A percentile compares a stretch with the other conserved stretches of the same genome.
These are phyloP conservation scores for Microcebus murinus DNA, from an alignment of 2,113 vertebrate species.

Conservation along the genomic window DNA sequence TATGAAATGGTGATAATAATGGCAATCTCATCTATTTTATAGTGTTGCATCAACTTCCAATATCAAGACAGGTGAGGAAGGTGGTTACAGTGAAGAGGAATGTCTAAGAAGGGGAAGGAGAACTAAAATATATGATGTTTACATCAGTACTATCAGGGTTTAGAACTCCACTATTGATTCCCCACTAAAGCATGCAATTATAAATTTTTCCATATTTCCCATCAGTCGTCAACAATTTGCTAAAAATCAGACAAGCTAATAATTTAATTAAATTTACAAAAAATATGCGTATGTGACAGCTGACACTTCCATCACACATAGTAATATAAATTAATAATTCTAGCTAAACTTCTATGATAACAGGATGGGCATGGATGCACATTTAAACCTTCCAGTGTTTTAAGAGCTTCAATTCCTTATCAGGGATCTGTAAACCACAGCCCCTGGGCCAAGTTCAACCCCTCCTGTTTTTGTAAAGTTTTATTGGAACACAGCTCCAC, in stretches of 20 bases:
- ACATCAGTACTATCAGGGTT: neutral
- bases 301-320: neutral
- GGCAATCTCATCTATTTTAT: neutral
- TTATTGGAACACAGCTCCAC: neutral
- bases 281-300: neutral
- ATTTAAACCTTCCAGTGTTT: neutral
- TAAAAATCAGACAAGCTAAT: neutral
- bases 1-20: neutral
- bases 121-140: neutral
- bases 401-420: neutral
- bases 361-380: neutral
- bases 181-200: neutral
- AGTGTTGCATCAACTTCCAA: neutral
- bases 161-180: neutral
- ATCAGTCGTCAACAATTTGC: neutral
- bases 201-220: neutral
- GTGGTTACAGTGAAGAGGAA: neutral
- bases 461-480: neutral
- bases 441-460: neutral
- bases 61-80: neutral
- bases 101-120: neutral
- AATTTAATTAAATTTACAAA: neutral
- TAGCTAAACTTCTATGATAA: neutral
- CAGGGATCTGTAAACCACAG: neutral
- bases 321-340: neutral